These are phyloP conservation scores for Paedocypris micromegethes DNA, from an alignment of 2,797 vertebrate species.

Conservation along the genomic window DNA sequence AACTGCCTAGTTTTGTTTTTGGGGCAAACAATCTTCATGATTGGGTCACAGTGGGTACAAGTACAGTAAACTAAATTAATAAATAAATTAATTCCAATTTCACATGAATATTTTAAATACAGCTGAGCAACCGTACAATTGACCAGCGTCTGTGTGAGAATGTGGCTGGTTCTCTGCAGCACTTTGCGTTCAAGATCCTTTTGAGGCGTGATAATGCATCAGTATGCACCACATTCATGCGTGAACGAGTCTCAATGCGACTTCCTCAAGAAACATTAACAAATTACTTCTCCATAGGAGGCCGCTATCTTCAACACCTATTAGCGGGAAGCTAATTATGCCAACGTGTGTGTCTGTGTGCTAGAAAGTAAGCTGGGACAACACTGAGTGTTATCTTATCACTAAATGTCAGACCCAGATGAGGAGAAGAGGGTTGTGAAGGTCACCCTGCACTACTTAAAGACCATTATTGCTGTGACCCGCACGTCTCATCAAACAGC, in stretches of 20 bases:
- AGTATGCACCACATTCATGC: not conserved
- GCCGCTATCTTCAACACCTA: conserved; percentile 48
- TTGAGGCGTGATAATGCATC: too few species aligned
- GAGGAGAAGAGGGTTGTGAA: conserved; percentile 28
- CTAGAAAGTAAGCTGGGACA: conserved; percentile 21
- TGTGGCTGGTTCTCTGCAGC: too few species aligned
- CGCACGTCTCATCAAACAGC: conserved; percentile 12
- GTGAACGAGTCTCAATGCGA: conserved; percentile 38
- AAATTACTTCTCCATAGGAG: conserved; percentile 45
- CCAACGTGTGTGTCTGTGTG: conserved; percentile 32
- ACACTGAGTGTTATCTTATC: conserved; percentile 38
- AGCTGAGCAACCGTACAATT: too few species aligned
- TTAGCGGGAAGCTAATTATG: conserved; percentile 47
- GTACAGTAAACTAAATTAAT: too few species aligned
- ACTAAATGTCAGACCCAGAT: conserved; percentile 40
- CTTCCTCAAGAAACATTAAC: conserved; percentile 46
- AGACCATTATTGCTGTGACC: conserved; percentile 35
- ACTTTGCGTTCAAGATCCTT: too few species aligned
- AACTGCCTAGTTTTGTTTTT: too few species aligned
- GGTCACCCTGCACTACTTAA: conserved; percentile 38
- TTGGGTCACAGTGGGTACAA: too few species aligned
- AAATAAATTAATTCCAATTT: too few species aligned
- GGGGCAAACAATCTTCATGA: too few species aligned
- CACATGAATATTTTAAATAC: too few species aligned
- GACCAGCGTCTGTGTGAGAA: too few species aligned